phyloP scores from a whole-genome alignment of 2,797 vertebrate species.

The Chrosomus eos region DNA sequence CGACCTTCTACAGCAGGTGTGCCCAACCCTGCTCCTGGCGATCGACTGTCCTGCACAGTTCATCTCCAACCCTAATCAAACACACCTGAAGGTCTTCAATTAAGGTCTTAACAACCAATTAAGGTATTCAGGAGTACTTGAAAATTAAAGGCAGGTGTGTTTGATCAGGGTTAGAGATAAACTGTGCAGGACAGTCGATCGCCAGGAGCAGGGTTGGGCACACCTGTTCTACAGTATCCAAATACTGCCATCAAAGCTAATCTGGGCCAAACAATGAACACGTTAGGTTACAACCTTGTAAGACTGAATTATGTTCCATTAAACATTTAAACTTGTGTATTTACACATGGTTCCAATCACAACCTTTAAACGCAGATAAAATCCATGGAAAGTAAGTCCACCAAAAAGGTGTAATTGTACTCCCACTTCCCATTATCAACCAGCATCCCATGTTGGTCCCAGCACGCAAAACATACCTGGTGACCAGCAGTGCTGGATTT shows the following conservation, averaged over 20 bases:
- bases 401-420: not conserved
- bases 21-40: no score
- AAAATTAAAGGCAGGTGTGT: no score
- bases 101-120: no score
- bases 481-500: not conserved
- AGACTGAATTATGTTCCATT: not conserved
- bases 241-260: slow-evolving; percentile 39
- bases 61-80: no score
- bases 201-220: no score
- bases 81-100: no score
- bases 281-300: not conserved
- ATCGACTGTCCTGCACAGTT: no score
- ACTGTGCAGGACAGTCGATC: no score
- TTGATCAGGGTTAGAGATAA: no score
- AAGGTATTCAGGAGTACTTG: no score
- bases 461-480: not conserved
- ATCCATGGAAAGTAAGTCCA: not conserved
- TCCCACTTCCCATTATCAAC: not conserved
- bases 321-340: slow-evolving; percentile 8
- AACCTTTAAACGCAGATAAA: not conserved
- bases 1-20: no score
- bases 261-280: slow-evolving; percentile 40
- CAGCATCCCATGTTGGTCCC: not conserved
- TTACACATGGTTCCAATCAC: not conserved
- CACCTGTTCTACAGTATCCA: slow-evolving; percentile 38